A percentile compares a stretch with the other conserved stretches of the same genome.
These are phyloP conservation scores for Rachycentron canadum DNA, from an alignment of 2,797 vertebrate genomes.

Conservation along the genomic window DNA sequence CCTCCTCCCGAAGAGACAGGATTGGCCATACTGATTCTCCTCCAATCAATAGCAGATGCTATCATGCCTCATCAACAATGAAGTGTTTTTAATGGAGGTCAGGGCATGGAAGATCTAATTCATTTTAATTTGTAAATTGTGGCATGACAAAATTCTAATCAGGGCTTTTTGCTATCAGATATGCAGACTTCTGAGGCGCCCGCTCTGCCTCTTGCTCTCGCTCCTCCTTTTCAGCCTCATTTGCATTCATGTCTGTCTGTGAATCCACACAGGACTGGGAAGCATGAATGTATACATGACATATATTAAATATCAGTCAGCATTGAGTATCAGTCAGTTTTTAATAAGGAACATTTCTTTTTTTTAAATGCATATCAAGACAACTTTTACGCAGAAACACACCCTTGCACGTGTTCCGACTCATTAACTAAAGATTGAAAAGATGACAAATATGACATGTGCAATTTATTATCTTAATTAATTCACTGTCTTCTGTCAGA, in stretches of 20 bases:
- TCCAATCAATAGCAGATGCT: conserved; percentile 83
- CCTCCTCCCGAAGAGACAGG: conserved; percentile 65
- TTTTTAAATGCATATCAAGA: conserved; percentile 32
- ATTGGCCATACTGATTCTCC: conserved; percentile 70
- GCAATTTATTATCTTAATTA: conserved; percentile 83
- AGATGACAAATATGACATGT: conserved; percentile 79
- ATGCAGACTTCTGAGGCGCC: conserved; percentile 63
- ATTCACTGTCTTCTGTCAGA: conserved; percentile 74
- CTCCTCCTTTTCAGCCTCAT: conserved; percentile 58
- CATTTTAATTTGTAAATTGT: conserved; percentile 83
- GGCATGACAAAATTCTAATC: conserved; percentile 81
- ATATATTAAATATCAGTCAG: conserved; percentile 71
- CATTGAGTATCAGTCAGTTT: conserved; percentile 31
- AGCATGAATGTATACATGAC: conserved; percentile 74
- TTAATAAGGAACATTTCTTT: conserved; percentile 38
- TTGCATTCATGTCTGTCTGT: conserved; percentile 63
- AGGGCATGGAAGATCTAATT: conserved; percentile 79
- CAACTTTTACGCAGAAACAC: conserved; percentile 54
- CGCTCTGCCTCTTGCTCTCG: conserved; percentile 23
- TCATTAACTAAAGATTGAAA: conserved; percentile 80
- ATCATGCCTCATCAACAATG: conserved; percentile 82
- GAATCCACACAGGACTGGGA: conserved; percentile 59
- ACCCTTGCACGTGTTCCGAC: conserved; percentile 58
- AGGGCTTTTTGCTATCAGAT: conserved; percentile 71
- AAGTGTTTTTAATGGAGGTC: conserved; percentile 85